Base-by-base conservation (phyloP, 1,140 invertebrate genomes). In the Nomia melanderi region DNA sequence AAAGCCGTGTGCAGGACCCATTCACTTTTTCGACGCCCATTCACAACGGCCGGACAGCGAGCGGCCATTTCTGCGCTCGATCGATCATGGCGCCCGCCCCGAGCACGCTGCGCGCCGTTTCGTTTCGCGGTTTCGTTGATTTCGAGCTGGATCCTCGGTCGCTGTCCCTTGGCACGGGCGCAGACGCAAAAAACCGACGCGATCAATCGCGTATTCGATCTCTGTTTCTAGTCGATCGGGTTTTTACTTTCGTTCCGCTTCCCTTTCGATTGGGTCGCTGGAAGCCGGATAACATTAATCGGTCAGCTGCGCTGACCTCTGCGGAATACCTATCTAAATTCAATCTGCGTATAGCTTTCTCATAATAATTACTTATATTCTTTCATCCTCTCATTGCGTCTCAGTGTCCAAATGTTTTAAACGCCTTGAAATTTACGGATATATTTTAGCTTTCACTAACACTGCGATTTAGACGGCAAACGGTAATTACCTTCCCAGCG, bases 231-330 rank as follows among this genome's bases (percentile, higher is more conserved):
- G 53, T 66, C 63, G 17, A 1, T 14, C 36, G n/a, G n/a, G 72
- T 66, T 75, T 75, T 75, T 75, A 75, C 72, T 75, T 75, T 75
- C 62, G 29, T 67, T 67, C 44, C 44, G 41, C 50, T 57, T 44
- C 62, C 56, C 62, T 25, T 20, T 27, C 25, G 23, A 25, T 25
- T n/a, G n/a, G n/a, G n/a, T n/a, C n/a, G n/a, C n/a, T n/a, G n/a
- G n/a, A n/a, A n/a, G n/a, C n/a, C n/a, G n/a, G n/a, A n/a, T n/a
- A n/a, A n/a, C n/a, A n/a, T n/a, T n/a, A n/a, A n/a, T n/a, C n/a
- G n/a, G n/a, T n/a, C n/a, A n/a, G n/a, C n/a, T n/a, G n/a, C n/a
- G n/a, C n/a, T n/a, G n/a, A n/a, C n/a, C n/a, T n/a, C n/a, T n/a
- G n/a, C n/a, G n/a, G n/a, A n/a, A n/a, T n/a, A n/a, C n/a, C n/a